Evolutionary conservation across 2,797 vertebrate genomes (phyloP).

Genomic region (Smutsia gigantea): DNA sequence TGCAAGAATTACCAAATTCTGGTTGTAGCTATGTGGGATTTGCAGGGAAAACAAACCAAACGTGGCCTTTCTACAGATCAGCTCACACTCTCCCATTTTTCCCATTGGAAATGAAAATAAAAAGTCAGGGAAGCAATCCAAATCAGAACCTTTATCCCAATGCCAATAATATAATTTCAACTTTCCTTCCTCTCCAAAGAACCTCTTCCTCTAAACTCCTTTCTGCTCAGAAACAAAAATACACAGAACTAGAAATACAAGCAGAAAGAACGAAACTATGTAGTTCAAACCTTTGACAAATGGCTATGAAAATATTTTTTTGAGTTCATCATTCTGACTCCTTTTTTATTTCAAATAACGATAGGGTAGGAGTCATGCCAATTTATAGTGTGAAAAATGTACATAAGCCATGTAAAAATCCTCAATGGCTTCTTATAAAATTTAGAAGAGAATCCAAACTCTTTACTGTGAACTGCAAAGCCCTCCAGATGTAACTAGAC

Average conservation of each 20-base stretch:
- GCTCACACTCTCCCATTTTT: background rate
- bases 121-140: slow-evolving; percentile 52
- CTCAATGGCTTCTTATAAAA: background rate
- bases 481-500: accelerated
- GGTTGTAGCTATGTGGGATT: background rate
- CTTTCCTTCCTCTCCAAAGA: background rate
- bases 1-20: background rate
- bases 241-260: background rate
- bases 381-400: background rate
- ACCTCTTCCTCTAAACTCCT: background rate
- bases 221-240: background rate
- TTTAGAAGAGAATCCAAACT: background rate
- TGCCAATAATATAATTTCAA: slow-evolving; percentile 47
- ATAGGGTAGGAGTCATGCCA: background rate
- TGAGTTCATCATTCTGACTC: background rate
- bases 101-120: slow-evolving; percentile 13
- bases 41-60: slow-evolving; percentile 10
- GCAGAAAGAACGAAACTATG: background rate
- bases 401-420: background rate
- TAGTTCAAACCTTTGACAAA: background rate
- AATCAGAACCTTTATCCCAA: slow-evolving; percentile 48
- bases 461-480: background rate
- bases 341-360: background rate
- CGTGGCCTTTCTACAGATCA: slow-evolving; percentile 16
- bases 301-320: background rate